phyloP scores from a whole-genome alignment of 2,113 vertebrate genomes.

The Calyptommatus sinebrachiatus region DNA sequence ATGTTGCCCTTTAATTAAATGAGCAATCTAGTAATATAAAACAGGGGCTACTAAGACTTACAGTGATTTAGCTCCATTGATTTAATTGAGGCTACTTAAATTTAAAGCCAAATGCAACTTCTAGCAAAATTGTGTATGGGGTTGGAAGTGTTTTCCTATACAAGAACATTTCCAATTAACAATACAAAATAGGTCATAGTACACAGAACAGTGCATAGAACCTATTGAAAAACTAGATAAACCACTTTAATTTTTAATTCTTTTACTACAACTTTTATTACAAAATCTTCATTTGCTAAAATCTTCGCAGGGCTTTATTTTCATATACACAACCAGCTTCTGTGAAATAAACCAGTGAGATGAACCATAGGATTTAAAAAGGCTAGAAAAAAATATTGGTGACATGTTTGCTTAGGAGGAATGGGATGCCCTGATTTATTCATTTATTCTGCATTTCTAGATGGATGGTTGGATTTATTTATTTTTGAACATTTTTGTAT shows the following conservation, averaged over 20 bases:
- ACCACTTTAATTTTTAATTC: not conserved
- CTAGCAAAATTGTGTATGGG: constrained; percentile 3
- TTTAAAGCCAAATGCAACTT: constrained; percentile 6
- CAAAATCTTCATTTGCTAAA: not conserved
- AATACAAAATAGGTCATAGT: constrained; percentile 3
- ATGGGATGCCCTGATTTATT: not conserved
- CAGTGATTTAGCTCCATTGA: constrained; percentile 8
- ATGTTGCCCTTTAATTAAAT: constrained; percentile 6
- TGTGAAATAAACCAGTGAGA: not conserved
- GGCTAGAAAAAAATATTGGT: not conserved
- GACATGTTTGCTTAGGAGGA: not conserved
- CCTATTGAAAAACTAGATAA: constrained; percentile 7
- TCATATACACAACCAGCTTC: not conserved
- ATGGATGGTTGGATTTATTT: not conserved
- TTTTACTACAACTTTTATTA: not conserved
- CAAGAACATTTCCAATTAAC: constrained; percentile 9
- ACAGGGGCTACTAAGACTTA: constrained; percentile 1
- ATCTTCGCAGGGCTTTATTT: not conserved
- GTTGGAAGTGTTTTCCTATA: not conserved
- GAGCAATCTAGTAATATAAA: not conserved
- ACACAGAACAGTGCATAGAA: not conserved
- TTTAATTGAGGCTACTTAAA: constrained; percentile 21
- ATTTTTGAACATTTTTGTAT: too few relatives aligned
- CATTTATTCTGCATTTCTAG: not conserved
- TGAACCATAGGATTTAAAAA: not conserved